phyloP scores from a whole-genome alignment of 2,113 vertebrate genomes.

The Rhipidura dahli region DNA sequence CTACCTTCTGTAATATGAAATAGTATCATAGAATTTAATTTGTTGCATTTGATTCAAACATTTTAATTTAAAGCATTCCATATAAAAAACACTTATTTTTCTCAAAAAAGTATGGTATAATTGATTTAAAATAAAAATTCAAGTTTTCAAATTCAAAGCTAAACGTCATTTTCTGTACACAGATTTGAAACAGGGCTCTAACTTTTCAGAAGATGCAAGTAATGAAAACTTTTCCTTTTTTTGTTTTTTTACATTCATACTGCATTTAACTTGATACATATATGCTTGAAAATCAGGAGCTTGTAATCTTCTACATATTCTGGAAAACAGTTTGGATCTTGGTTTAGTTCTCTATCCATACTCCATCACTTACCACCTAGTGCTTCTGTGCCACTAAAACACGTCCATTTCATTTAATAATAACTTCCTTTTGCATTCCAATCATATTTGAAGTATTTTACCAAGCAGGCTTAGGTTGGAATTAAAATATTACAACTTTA shows the following conservation, averaged over 20 bases:
- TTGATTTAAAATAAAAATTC: neutral
- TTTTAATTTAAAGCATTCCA: neutral
- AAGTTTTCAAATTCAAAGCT: neutral
- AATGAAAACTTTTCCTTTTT: neutral
- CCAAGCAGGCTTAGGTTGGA: neutral
- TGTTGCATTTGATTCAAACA: neutral
- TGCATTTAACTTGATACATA: neutral
- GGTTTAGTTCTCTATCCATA: neutral
- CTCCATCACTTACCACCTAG: neutral
- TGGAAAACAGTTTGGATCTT: neutral
- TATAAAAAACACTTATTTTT: neutral
- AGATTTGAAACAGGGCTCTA: neutral
- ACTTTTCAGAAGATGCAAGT: neutral
- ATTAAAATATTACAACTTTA: constrained; percentile 31
- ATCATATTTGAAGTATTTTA: neutral
- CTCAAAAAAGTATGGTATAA: neutral
- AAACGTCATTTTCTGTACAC: neutral
- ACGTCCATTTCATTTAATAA: constrained; percentile 30
- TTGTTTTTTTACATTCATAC: neutral
- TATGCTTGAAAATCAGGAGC: neutral
- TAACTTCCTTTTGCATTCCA: neutral
- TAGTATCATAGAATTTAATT: neutral
- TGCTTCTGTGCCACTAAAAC: neutral
- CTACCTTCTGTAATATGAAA: neutral
- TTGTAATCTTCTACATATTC: neutral